These are phyloP conservation scores for Cladopsammia gracilis DNA, from an alignment of 64 coral and sea anemone species.

Conservation along the genomic window DNA sequence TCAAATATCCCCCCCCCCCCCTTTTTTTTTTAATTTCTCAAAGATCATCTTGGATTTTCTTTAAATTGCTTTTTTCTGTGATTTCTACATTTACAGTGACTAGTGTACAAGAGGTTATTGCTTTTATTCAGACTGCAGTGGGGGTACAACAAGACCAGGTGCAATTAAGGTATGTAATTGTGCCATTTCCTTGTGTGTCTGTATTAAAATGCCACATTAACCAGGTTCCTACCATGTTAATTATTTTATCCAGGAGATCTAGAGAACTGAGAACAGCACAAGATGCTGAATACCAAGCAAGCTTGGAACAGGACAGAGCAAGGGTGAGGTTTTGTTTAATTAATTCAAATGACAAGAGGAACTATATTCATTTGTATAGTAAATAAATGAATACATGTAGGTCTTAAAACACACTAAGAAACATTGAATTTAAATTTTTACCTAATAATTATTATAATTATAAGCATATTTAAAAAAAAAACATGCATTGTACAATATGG, in stretches of 20 bases:
- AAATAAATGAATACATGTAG: too few relatives aligned
- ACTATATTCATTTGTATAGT: too few relatives aligned
- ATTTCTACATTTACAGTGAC: neutral
- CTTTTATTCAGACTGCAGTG: neutral
- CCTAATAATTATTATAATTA: too few relatives aligned
- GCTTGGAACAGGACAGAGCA: neutral
- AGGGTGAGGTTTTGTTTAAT: neutral
- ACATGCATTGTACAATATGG: too few relatives aligned
- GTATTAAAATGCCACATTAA: neutral
- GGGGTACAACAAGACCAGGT: neutral
- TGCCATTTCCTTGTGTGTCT: neutral
- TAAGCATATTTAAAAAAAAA: too few relatives aligned
- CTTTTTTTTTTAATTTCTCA: too few relatives aligned
- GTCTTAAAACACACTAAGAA: too few relatives aligned
- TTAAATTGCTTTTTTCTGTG: neutral
- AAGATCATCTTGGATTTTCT: neutral
- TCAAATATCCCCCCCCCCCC: too few relatives aligned
- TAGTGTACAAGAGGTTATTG: neutral
- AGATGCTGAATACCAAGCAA: neutral
- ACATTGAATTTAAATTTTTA: too few relatives aligned
- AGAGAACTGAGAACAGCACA: neutral
- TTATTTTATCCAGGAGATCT: neutral
- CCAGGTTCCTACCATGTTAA: neutral
- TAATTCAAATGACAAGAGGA: too few relatives aligned
- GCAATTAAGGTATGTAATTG: neutral